phyloP scores from a whole-genome alignment of 1,140 invertebrate species.

The Saccostrea echinata region DNA sequence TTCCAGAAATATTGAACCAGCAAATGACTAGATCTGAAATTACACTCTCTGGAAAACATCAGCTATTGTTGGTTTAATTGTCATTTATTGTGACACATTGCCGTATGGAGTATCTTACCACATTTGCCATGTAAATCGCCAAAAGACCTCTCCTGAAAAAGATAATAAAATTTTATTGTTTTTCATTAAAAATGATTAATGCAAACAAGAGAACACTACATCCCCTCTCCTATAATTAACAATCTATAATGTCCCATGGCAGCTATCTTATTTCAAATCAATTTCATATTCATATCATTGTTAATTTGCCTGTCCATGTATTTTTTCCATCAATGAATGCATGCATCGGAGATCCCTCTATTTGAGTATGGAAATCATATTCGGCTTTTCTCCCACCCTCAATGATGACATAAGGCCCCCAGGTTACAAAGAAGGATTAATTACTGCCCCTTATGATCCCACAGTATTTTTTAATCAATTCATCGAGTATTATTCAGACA shows the following conservation, averaged over 20 bases:
- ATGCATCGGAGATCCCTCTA: not conserved
- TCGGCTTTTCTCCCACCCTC: not conserved
- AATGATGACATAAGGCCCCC: not conserved
- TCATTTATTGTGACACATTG: not conserved
- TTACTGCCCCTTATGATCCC: slow-evolving; percentile 3
- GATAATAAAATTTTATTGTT: slow-evolving; percentile 49
- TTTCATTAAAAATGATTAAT: slow-evolving; percentile 31
- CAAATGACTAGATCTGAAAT: not conserved
- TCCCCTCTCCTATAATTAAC: slow-evolving; percentile 6
- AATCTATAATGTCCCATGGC: not conserved
- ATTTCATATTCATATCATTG: slow-evolving; percentile 5
- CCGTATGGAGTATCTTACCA: slow-evolving; percentile 82
- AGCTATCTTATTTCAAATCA: slow-evolving; percentile 16
- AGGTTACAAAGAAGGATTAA: not conserved
- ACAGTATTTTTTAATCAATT: slow-evolving; percentile 22
- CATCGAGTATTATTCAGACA: not conserved
- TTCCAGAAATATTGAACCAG: not conserved
- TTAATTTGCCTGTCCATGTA: not conserved
- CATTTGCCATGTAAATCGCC: slow-evolving; percentile 89
- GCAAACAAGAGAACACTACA: not conserved
- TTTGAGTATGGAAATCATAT: slow-evolving; percentile 35
- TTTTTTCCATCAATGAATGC: not conserved
- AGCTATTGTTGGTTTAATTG: not conserved
- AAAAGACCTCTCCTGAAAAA: slow-evolving; percentile 86
- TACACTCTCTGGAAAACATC: slow-evolving; percentile 6